Base-by-base conservation (phyloP, 2,113 vertebrate species). In the Phrynosoma platyrhinos region DNA sequence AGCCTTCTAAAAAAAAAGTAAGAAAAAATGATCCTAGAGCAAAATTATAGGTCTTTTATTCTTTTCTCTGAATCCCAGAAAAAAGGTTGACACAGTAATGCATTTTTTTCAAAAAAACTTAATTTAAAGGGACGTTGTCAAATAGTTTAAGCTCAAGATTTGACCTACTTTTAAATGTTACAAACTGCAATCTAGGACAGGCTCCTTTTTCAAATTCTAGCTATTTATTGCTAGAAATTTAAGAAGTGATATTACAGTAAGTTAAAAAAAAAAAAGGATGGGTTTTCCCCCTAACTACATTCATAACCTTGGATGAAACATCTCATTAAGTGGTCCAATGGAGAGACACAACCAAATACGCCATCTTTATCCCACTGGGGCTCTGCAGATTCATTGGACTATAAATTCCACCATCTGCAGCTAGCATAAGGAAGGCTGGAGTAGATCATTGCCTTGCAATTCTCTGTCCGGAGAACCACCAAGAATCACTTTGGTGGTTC, bases 101-200 rank as follows among this genome's bases (percentile, higher is more conserved):
- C 89, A 87, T 81, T 42, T 82, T 64, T 79, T 5, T 80, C 62
- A 62, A 88, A 23, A 81, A 90, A 77, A 91, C 87, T 80, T 92
- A 90, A 94, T 87, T 91, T 86, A 80, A 91, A 93, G 1, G 2
- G 88, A 89, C 92, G 82, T 77, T 69, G 87, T 90, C 90, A 93
- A 91, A 84, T 87, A 71, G 76, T 90, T 95, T 92, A 89, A 6
- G 80, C 64, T 92, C 68, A 55, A 89, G 90, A 90, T 8, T 68
- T 90, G 93, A 90, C 90, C 87, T 92, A 42, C 86, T 94, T 91
- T 79, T 27, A 92, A 95, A 90, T 66, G 52, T 82, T 90, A 84
- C 16, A 64, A 90, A 86, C 79, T 88, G 85, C 20, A 66, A 90
- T 83, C 80, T 91, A 20, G 76, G 86, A 69, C 84, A 93, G 52